Base-by-base conservation (phyloP, 2,113 vertebrate species). In the Gila orcuttii region DNA sequence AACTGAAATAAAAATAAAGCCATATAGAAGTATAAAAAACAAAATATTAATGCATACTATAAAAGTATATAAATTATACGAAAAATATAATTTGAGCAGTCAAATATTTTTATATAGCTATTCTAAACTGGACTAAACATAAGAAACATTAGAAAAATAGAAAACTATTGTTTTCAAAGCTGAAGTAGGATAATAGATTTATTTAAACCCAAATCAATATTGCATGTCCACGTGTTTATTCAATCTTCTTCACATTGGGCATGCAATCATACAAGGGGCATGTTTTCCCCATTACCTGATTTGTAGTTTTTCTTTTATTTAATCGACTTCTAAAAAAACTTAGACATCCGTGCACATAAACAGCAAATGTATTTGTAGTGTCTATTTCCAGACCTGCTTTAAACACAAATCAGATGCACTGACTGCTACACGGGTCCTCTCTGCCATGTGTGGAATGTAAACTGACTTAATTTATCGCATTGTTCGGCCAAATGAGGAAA, bases 361-460 rank as follows among this genome's bases (percentile, higher is more conserved):
- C 3, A 2, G 45, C 11, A 17, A 76, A 76, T 50, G 31, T 77
- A 55, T 55, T 33, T 47, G 25, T 76, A 19, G 73, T 50, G 47
- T 28, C 25, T 77, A 31, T 57, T 57, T 77, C 62, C 33, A 79
- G 64, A 11, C 17, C 15, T 1, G 11, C 15, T 79, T 71, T 3
- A 45, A 45, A 42, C 36, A 36, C 25, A 59, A 36, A 62, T 33
- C 79, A 74, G 23, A 59, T 47, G 78, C n/a, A 19, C 10, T 79
- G 50, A 45, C 19, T 55, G 15, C 66, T 84, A n/a, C 55, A 60
- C 55, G 8, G 55, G 64, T 79, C 74, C 23, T 73, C 21, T 83
- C 42, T 45, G 62, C 57, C 76, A 75, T 80, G 21, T 42, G 31
- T 25, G 80, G 86, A 89, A 89, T 89, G 83, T 77, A 71, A 87